Percentiles rank a stretch among this genome's conserved stretches.
These are phyloP conservation scores for Therioaphis trifolii DNA, from an alignment of 2,888 invertebrate genomes.

Conservation along the genomic window DNA sequence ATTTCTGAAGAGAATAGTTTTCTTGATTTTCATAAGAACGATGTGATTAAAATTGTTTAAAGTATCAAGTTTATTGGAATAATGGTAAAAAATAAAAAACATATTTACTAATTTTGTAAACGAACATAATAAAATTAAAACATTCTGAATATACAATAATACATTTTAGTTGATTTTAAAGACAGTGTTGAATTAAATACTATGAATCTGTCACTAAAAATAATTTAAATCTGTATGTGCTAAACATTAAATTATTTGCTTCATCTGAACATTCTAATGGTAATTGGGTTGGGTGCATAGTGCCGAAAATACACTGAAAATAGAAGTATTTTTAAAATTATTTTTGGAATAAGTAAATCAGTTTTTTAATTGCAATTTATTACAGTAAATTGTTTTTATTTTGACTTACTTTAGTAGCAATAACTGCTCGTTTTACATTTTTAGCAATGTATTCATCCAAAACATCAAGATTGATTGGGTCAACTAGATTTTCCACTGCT, in stretches of 20 bases:
- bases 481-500: constrained; percentile 48
- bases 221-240: constrained; percentile 60
- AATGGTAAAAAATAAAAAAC: neutral
- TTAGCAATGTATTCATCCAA: constrained; percentile 53
- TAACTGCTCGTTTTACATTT: constrained; percentile 58
- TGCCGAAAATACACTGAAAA: constrained; percentile 55
- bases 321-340: neutral
- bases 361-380: neutral
- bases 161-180: neutral
- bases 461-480: constrained; percentile 53
- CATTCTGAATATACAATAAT: neutral
- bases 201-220: constrained; percentile 43
- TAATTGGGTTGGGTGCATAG: constrained; percentile 41
- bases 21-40: no score
- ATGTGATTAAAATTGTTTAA: no score
- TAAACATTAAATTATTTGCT: constrained; percentile 58
- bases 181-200: neutral
- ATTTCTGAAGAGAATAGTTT: no score
- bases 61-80: neutral
- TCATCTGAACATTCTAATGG: constrained; percentile 52
- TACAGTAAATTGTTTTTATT: neutral
- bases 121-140: neutral
- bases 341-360: neutral
- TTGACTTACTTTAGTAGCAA: constrained; percentile 50
- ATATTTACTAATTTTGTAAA: neutral